Conservation (phyloP, 2,113 vertebrate species). For the Oryzias celebensis region DNA sequence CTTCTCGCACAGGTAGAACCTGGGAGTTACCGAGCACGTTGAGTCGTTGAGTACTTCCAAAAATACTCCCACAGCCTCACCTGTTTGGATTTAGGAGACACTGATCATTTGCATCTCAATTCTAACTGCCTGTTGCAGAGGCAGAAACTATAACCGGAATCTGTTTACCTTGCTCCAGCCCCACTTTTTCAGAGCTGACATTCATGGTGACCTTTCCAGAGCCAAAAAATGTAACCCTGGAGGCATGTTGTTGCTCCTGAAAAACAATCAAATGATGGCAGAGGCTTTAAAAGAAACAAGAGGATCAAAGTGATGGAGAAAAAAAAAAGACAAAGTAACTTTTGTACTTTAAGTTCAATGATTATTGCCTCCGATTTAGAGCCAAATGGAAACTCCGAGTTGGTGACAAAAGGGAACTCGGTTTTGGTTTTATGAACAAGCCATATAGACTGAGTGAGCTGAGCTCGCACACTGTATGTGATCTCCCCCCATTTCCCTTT, state of each 20-base stretch:
- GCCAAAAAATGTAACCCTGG: conserved; percentile 59
- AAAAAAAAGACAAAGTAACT: neutral
- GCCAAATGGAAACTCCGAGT: conserved; percentile 66
- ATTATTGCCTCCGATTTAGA: conserved; percentile 68
- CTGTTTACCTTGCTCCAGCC: conserved; percentile 63
- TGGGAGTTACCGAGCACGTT: conserved; percentile 43
- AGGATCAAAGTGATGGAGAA: neutral
- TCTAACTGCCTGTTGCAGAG: neutral
- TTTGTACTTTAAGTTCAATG: conserved; percentile 62
- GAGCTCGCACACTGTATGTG: conserved; percentile 59
- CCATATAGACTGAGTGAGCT: conserved; percentile 67
- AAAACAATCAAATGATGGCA: neutral
- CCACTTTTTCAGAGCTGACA: conserved; percentile 64
- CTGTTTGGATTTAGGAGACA: conserved; percentile 20
- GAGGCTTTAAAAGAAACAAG: neutral
- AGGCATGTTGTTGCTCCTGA: conserved; percentile 63
- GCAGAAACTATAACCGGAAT: neutral
- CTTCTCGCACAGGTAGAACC: conserved; percentile 66
- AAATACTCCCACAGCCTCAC: conserved; percentile 55
- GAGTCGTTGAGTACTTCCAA: conserved; percentile 61
- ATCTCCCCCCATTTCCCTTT: conserved; percentile 66
- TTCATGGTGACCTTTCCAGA: conserved; percentile 60
- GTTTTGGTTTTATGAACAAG: conserved; percentile 62
- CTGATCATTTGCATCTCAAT: neutral
- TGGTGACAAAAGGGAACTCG: conserved; percentile 63